Base-by-base conservation (phyloP, 2,113 vertebrate genomes). In the Hassar affinis region DNA sequence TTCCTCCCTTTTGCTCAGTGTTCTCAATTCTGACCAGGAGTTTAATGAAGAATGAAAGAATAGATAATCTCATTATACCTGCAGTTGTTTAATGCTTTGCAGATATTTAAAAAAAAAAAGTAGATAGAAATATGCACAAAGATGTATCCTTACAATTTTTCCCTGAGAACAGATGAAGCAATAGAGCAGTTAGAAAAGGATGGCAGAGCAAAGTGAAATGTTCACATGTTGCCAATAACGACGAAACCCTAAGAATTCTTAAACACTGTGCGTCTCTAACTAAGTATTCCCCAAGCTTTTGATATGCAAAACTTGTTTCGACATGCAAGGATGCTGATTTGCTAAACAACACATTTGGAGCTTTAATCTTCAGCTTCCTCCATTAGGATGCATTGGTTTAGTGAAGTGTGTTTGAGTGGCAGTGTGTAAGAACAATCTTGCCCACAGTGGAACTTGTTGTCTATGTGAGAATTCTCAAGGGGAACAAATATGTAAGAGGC, bases 311-410 rank as follows among this genome's bases (percentile, higher is more conserved):
- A 76, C 76, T 51, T 57, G 35, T 80, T 80, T 62, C 11, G 15
- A 69, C 62, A 79, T 33, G 59, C 56, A 33, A 51, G 56, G 27
- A 49, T 25, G 57, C 76, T 61, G 57, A 82, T 68, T 74, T 35
- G 42, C 74, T 72, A 79, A 78, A 72, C 45, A 80, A 75, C 83
- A 79, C 66, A 25, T 54, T 79, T 22, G 47, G 25, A 30, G n/a
- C 86, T 82, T 87, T 87, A 85, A 85, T 87, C 86, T 82, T 83
- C 66, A 4, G 35, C 68, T 82, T 72, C 25, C 52, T 72, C 14
- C n/a, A 76, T 68, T 80, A 80, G 62, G 66, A 45, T 80, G 68
- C 49, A 79, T 18, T 35, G 56, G 45, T 10, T 83, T 59, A 54
- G 56, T 61, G 30, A 61, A 79, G 54, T 51, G 8, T 74, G 71